Base-by-base conservation (phyloP, 2,113 vertebrate genomes). In the Garra rufa region DNA sequence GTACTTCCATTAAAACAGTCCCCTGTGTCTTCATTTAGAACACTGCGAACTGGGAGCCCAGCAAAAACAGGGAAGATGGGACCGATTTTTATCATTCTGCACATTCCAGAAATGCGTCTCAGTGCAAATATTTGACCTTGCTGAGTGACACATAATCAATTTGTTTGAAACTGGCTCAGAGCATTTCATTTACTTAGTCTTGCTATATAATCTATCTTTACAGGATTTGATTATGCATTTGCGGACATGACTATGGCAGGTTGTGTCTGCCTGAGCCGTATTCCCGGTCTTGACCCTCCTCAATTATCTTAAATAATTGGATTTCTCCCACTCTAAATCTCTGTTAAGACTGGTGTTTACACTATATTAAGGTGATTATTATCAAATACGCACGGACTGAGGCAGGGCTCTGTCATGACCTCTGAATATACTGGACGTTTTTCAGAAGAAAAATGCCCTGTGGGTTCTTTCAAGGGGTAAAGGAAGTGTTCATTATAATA, bases 71-170 rank as follows among this genome's bases (percentile, higher is more conserved):
- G 89, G 86, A 90, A 80, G 81, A 63, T 83, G 24, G 55, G 82
- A 77, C 89, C 90, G 85, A 88, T 90, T 90, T 91, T 91, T 90
- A 86, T 90, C 89, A 87, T 90, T 87, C 91, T 65, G 89, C 88
- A 86, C 89, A 89, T 89, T 91, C 91, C 85, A 89, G 87, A 90
- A 90, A 89, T 84, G 90, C 88, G 57, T 87, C 89, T 89, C 91
- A 90, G 89, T 90, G 90, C 87, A 92, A 92, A 92, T 90, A 90
- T 92, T 91, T 93, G 92, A 92, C 92, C 92, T 92, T 92, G 91
- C 88, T 85, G 89, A 92, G 90, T 92, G 92, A 93, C 92, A 93
- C 84, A 91, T 91, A 92, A 93, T 93, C 93, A 93, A 92, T 93
- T 89, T 88, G 88, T 87, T 88, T 88, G 90, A 91, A 91, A 92